Conservation (phyloP, 2,888 invertebrate species). For the Patella caerulea region DNA sequence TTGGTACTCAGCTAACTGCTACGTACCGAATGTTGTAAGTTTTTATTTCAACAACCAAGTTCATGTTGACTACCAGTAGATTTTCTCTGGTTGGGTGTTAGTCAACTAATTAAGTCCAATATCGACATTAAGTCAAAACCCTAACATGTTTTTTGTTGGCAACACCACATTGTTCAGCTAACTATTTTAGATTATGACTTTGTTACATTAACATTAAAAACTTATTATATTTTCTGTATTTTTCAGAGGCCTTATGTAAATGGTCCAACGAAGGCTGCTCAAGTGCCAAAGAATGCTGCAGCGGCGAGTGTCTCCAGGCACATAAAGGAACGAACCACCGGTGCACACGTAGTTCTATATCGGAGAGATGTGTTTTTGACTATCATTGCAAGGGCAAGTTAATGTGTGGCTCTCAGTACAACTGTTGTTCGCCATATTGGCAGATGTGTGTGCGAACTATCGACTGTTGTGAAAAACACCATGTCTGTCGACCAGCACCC, state of each 20-base stretch:
- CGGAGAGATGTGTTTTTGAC: conserved; percentile 52
- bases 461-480: conserved; percentile 53
- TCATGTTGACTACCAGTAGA: too few relatives aligned
- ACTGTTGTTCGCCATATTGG: conserved; percentile 60
- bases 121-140: too few relatives aligned
- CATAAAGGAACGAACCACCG: conserved; percentile 55
- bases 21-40: too few relatives aligned
- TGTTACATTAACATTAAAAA: too few relatives aligned
- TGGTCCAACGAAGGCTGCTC: conserved; percentile 59
- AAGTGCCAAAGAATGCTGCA: conserved; percentile 52
- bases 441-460: conserved; percentile 45
- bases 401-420: conserved; percentile 48
- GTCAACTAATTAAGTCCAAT: too few relatives aligned
- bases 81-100: too few relatives aligned
- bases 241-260: conserved; percentile 34
- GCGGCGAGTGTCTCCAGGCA: conserved; percentile 45
- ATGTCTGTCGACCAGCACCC: conserved; percentile 47
- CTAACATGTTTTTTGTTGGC: too few relatives aligned
- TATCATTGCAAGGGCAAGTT: conserved; percentile 55
- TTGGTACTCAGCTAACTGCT: too few relatives aligned
- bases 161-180: too few relatives aligned
- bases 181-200: too few relatives aligned
- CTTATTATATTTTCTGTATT: too few relatives aligned
- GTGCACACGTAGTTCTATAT: conserved; percentile 46
- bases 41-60: too few relatives aligned